phyloP scores from a whole-genome alignment of 2,113 vertebrate genomes.

The chimpanzee (Pan troglodytes) region NHGRI_mPanTro3-v2.1_pri NC_072408.2:29632501-29633000 shows the following conservation, averaged over 20 bases:
- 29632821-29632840: neutral
- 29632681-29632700: neutral
- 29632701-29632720: neutral
- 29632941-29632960: neutral
- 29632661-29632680: neutral
- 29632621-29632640: neutral
- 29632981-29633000: constrained; percentile 31
- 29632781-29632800: neutral
- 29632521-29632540: constrained; percentile 33
- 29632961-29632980: constrained; percentile 8
- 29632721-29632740: neutral
- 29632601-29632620: neutral
- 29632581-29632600: neutral
- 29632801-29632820: neutral
- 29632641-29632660: neutral
- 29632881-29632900: neutral
- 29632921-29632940: neutral
- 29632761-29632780: neutral
- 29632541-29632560: neutral
- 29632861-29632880: neutral
- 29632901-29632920: neutral
- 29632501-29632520: constrained; percentile 17
- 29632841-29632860: neutral
- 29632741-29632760: constrained; percentile 6
- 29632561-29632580: neutral